Percentiles rank a stretch among this genome's conserved stretches.
Conservation (phyloP, 2,888 invertebrate species). For the Abrostola tripartita region DNA sequence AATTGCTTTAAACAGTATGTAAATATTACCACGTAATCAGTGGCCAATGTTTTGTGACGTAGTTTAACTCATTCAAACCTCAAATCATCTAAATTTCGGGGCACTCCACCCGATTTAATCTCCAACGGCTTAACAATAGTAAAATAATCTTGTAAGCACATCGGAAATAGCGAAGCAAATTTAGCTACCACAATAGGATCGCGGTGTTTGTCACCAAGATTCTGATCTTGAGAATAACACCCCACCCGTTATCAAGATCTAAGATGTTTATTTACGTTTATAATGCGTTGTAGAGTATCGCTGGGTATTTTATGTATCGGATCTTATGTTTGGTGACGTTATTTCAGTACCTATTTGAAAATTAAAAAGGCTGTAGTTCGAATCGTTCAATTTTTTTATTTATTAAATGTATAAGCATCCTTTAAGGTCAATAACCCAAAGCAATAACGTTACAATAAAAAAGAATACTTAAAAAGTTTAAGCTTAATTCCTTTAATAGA, state of each 20-base stretch:
- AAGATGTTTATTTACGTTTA: constrained; percentile 75
- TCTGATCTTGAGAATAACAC: constrained; percentile 79
- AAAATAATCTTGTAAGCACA: constrained; percentile 83
- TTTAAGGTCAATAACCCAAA: no score
- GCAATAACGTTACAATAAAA: not conserved
- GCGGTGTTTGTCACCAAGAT: constrained; percentile 84
- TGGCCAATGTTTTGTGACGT: not conserved
- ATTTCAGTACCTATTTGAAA: not conserved
- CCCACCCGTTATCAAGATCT: constrained; percentile 76
- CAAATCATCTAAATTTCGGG: constrained; percentile 46
- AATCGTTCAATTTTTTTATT: no score
- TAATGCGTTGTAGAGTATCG: constrained; percentile 48
- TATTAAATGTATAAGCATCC: no score
- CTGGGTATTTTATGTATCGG: constrained; percentile 18
- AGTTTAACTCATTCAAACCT: constrained; percentile 42
- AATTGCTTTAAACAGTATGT: no score
- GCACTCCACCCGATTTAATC: constrained; percentile 64
- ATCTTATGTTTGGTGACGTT: constrained; percentile 1
- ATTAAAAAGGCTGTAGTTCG: not conserved
- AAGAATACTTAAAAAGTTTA: not conserved
- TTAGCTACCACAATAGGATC: constrained; percentile 84
- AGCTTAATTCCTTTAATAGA: not conserved
- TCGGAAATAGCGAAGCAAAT: constrained; percentile 86
- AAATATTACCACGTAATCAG: no score
- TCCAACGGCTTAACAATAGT: constrained; percentile 77